A percentile compares a stretch with the other conserved stretches of the same genome.
Conservation (phyloP, 53 echinoderm and acorn worm species). For the Arbacia lixula region DNA sequence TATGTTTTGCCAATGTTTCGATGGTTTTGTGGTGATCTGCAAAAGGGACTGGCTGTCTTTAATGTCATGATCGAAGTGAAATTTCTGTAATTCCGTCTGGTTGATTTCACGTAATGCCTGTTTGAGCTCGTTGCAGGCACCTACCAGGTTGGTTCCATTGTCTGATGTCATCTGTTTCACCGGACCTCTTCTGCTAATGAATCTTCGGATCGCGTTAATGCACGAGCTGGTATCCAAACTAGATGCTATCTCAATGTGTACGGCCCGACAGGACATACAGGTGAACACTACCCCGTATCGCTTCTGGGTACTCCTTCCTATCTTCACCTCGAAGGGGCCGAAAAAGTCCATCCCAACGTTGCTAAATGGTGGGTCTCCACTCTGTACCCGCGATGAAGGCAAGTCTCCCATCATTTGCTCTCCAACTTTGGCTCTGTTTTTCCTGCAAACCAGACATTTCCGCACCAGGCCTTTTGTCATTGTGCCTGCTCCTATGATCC, state of each 20-base stretch:
- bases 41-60: too few relatives aligned
- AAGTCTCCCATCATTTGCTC: conserved; percentile 16
- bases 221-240: conserved; percentile 33
- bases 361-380: not conserved
- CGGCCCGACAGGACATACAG: conserved; percentile 39
- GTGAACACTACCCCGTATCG: not conserved
- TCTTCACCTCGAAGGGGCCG: conserved; percentile 10
- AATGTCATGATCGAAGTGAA: conserved; percentile 12
- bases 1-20: too few relatives aligned
- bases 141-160: conserved; percentile 51
- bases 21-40: too few relatives aligned
- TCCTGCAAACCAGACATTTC: conserved; percentile 50
- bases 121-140: conserved; percentile 20
- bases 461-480: conserved; percentile 47
- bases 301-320: not conserved
- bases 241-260: conserved; percentile 16
- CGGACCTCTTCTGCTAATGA: conserved; percentile 41
- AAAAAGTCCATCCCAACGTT: conserved; percentile 16
- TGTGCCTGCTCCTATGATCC: conserved; percentile 53
- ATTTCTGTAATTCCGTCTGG: conserved; percentile 7
- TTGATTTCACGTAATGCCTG: conserved; percentile 4
- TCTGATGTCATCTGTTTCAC: conserved; percentile 45
- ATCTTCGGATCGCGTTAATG: conserved; percentile 15
- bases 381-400: not conserved
- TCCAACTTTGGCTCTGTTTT: not conserved